Percentiles rank a stretch among this genome's conserved stretches.
phyloP scores from a whole-genome alignment of 2,113 vertebrate genomes.

The Pterocles orientalis region DNA sequence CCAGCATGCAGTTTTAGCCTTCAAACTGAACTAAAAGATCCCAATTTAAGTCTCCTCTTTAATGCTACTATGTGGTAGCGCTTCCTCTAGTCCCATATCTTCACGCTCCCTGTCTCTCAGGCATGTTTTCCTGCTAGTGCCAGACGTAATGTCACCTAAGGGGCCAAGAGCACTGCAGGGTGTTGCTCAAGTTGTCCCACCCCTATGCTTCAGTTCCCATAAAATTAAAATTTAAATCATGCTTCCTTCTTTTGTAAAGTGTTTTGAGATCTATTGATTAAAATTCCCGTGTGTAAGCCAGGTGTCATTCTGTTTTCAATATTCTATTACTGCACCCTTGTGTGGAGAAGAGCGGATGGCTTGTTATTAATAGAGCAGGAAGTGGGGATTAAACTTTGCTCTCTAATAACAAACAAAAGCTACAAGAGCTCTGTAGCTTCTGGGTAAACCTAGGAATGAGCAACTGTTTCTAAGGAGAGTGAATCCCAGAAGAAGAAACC shows the following conservation, averaged over 20 bases:
- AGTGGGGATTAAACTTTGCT: constrained; percentile 50
- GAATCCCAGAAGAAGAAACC: constrained; percentile 25
- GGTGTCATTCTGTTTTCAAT: neutral
- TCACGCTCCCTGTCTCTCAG: neutral
- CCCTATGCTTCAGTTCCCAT: neutral
- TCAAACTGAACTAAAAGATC: neutral
- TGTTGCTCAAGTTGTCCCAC: neutral
- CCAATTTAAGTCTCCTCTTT: neutral
- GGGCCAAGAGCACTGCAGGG: neutral
- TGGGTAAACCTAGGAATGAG: constrained; percentile 11
- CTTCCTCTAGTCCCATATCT: neutral
- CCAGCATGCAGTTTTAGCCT: neutral
- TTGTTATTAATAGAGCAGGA: constrained; percentile 30
- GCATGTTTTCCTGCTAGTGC: neutral
- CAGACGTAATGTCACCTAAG: neutral
- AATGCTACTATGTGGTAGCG: neutral
- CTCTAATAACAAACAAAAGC: constrained; percentile 42
- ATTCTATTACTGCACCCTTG: neutral
- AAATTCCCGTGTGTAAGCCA: neutral
- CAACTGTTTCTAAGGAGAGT: constrained; percentile 23
- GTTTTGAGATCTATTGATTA: neutral
- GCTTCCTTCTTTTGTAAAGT: neutral
- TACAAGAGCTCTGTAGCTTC: constrained; percentile 29
- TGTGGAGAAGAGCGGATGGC: neutral
- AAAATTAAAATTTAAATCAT: neutral